Percentiles rank a stretch among this genome's conserved stretches.
Conservation (phyloP, 2,888 invertebrate species). For the Blastobasis lacticolella region DNA sequence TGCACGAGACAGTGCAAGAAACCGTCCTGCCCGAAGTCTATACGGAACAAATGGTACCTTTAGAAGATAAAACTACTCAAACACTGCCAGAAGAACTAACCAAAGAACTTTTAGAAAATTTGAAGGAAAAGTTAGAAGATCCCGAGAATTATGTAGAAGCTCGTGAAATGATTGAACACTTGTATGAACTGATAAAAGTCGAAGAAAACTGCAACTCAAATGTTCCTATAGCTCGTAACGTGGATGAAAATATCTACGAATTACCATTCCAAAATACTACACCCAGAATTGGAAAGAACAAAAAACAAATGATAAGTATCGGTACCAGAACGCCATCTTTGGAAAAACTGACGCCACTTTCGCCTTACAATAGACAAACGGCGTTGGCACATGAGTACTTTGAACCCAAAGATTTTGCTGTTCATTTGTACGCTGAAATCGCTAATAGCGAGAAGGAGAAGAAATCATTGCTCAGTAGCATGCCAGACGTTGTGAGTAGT, state of each 20-base stretch:
- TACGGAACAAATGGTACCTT: slow-evolving; percentile 37
- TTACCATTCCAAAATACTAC: slow-evolving; percentile 68
- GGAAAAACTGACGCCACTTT: slow-evolving; percentile 69
- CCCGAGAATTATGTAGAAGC: slow-evolving; percentile 83
- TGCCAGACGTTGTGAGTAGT: slow-evolving; percentile 62
- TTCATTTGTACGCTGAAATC: slow-evolving; percentile 78
- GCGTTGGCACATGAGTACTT: slow-evolving; percentile 65
- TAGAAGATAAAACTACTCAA: slow-evolving; percentile 78
- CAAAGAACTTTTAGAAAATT: slow-evolving; percentile 79
- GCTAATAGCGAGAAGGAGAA: slow-evolving; percentile 61
- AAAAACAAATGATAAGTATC: slow-evolving; percentile 65
- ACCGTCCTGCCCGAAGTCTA: slow-evolving; percentile 36
- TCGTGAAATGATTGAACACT: slow-evolving; percentile 83
- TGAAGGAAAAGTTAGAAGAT: slow-evolving; percentile 80
- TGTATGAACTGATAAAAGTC: slow-evolving; percentile 83
- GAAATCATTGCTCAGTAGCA: slow-evolving; percentile 36
- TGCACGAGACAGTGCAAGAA: slow-evolving; percentile 51
- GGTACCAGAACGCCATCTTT: slow-evolving; percentile 76
- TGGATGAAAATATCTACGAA: slow-evolving; percentile 77
- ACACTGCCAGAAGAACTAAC: slow-evolving; percentile 84
- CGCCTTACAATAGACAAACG: slow-evolving; percentile 59
- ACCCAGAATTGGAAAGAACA: slow-evolving; percentile 49
- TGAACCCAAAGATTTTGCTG: slow-evolving; percentile 67
- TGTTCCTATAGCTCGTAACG: slow-evolving; percentile 20
- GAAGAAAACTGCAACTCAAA: slow-evolving; percentile 78